phyloP scores from a whole-genome alignment of 2,888 invertebrate genomes.

The Lacanobia wlatinum region DNA sequence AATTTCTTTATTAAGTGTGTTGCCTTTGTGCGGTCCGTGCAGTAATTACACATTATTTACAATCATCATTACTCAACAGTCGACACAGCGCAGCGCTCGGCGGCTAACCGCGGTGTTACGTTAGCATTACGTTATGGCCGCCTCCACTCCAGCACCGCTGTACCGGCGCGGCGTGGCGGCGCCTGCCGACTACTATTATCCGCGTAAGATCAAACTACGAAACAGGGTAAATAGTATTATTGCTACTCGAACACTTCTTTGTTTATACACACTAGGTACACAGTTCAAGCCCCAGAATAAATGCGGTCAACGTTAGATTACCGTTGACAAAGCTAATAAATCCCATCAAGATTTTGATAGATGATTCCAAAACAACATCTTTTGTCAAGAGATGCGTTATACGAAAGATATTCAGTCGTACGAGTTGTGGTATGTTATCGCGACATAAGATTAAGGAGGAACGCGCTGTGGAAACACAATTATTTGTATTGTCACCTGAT shows the following conservation, averaged over 20 bases:
- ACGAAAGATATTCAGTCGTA: conserved; percentile 76
- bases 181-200: conserved; percentile 53
- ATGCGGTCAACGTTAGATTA: conserved; percentile 38
- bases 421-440: conserved; percentile 76
- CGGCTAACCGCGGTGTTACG: conserved; percentile 73
- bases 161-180: neutral
- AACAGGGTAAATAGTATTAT: conserved; percentile 54
- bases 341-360: conserved; percentile 39
- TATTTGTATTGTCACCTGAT: conserved; percentile 86
- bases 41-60: conserved; percentile 77
- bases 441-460: conserved; percentile 83
- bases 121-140: conserved; percentile 66
- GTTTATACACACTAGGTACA: conserved; percentile 26
- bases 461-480: conserved; percentile 85
- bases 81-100: conserved; percentile 60
- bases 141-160: conserved; percentile 27
- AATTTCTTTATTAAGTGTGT: conserved; percentile 65
- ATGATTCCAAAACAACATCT: conserved; percentile 36
- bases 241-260: conserved; percentile 42
- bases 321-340: conserved; percentile 33
- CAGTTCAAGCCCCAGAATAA: conserved; percentile 21
- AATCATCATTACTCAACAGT: conserved; percentile 77
- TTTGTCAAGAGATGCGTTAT: conserved; percentile 70
- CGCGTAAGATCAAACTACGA: conserved; percentile 40
- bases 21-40: conserved; percentile 62